Evolutionary conservation across 2,113 vertebrate genomes (phyloP).

Genomic region (Paraplagusia blochii): DNA sequence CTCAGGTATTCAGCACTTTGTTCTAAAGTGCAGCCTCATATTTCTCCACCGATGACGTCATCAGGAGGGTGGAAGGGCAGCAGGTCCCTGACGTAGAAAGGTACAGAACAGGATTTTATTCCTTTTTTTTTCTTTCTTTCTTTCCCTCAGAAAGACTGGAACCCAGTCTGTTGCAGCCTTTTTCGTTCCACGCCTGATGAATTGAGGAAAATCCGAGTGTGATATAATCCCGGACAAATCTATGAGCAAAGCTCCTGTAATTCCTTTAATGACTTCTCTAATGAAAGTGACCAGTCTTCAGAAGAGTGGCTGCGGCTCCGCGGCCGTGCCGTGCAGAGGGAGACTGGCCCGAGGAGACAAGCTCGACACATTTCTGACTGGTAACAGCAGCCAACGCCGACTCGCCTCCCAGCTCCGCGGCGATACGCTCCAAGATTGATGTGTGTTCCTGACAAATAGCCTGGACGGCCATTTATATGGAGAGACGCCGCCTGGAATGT

Average conservation of each 20-base stretch:
- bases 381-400: conserved; percentile 56
- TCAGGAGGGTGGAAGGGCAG: neutral
- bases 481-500: conserved; percentile 59
- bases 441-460: conserved; percentile 65
- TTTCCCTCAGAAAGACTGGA: conserved; percentile 1
- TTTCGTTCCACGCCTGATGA: conserved; percentile 48
- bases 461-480: conserved; percentile 61
- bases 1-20: neutral
- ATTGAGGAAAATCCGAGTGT: conserved; percentile 50
- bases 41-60: neutral
- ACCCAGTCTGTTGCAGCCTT: conserved; percentile 11
- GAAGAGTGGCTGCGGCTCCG: conserved; percentile 50
- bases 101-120: neutral
- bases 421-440: conserved; percentile 62
- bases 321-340: conserved; percentile 36
- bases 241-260: conserved; percentile 53
- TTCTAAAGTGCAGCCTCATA: neutral
- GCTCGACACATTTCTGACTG: conserved; percentile 59
- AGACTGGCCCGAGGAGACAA: conserved; percentile 62
- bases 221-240: conserved; percentile 58
- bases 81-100: neutral
- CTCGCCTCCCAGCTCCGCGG: conserved; percentile 64
- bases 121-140: neutral
- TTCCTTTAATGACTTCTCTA: conserved; percentile 71
- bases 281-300: conserved; percentile 69